Evolutionary conservation across 2,888 invertebrate species (phyloP).

Genomic region (Myopa testacea): DNA sequence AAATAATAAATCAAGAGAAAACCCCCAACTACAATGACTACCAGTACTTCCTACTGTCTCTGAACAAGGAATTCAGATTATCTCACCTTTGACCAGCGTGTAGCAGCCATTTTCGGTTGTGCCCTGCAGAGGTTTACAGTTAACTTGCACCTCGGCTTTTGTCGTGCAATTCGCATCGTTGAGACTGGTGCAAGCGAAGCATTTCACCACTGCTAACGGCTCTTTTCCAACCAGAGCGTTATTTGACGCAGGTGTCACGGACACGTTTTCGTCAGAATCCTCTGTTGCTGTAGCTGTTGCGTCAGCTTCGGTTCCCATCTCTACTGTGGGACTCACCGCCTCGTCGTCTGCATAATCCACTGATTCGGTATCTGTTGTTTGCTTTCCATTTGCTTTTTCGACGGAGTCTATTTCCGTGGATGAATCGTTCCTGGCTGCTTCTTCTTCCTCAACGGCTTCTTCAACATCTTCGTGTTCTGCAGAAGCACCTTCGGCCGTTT

Average conservation of each 20-base stretch:
- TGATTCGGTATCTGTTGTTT: not conserved
- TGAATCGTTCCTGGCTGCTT: not conserved
- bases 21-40: too few relatives aligned
- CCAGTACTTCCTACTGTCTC: not conserved
- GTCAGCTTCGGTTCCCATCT: conserved; percentile 15
- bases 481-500: not conserved
- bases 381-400: not conserved
- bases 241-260: not conserved
- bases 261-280: conserved; percentile 1
- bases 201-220: conserved; percentile 25
- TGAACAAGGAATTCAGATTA: too few relatives aligned
- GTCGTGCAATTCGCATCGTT: conserved; percentile 42
- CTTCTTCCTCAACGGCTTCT: conserved; percentile 22
- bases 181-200: conserved; percentile 46
- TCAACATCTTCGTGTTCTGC: conserved; percentile 9
- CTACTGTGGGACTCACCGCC: not conserved
- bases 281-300: not conserved
- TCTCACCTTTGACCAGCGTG: conserved; percentile 53
- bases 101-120: conserved; percentile 53
- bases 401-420: not conserved
- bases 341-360: conserved; percentile 35
- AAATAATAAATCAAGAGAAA: not conserved
- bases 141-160: conserved; percentile 37
- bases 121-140: conserved; percentile 38
- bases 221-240: not conserved